A percentile compares a stretch with the other conserved stretches of the same genome.
These are phyloP conservation scores for Neopipo cinnamomea DNA, from an alignment of 2,113 vertebrate species.

Conservation along the genomic window DNA sequence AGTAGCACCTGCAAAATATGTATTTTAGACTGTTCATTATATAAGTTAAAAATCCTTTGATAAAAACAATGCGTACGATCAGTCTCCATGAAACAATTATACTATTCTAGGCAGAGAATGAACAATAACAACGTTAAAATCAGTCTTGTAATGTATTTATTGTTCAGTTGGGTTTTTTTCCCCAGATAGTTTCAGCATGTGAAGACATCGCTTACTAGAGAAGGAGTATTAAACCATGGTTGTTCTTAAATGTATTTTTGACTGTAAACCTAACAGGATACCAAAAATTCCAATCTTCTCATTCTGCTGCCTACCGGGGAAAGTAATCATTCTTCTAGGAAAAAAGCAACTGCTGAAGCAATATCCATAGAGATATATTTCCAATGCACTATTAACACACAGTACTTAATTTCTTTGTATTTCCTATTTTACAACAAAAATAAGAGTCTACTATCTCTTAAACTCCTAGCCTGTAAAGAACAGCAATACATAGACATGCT, in stretches of 20 bases:
- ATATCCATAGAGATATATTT: not conserved
- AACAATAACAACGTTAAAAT: not conserved
- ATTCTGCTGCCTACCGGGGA: not conserved
- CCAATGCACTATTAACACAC: not conserved
- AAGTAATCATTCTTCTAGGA: not conserved
- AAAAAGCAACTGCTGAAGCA: not conserved
- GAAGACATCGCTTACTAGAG: not conserved
- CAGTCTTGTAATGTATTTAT: not conserved
- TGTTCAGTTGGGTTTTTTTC: not conserved
- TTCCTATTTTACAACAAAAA: not conserved
- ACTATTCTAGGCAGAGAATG: not conserved
- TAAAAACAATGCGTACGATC: not conserved
- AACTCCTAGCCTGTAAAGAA: not conserved
- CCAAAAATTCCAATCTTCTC: not conserved
- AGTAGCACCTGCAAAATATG: conserved; percentile 80
- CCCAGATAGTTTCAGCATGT: not conserved
- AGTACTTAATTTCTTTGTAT: not conserved
- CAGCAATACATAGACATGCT: not conserved
- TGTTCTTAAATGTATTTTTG: not conserved
- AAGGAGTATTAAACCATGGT: not conserved
- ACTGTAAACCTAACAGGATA: not conserved
- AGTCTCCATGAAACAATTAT: not conserved
- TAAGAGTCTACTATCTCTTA: not conserved
- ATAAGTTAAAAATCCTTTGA: not conserved
- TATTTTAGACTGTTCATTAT: not conserved